phyloP scores from a whole-genome alignment of 2,888 invertebrate genomes.

The Phyto melanocephala region DNA sequence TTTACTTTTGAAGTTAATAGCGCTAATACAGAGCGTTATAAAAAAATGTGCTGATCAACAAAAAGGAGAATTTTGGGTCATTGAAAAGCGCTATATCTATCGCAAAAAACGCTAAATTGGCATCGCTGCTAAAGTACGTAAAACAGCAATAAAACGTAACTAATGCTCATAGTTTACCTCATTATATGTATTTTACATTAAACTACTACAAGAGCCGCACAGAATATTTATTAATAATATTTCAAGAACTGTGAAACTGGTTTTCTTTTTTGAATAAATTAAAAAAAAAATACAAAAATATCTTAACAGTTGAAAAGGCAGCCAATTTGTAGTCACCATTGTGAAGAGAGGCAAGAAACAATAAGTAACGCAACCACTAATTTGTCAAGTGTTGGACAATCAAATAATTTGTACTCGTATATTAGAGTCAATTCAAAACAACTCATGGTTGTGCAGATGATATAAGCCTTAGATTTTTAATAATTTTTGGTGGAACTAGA shows the following conservation, averaged over 20 bases:
- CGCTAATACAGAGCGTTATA: too few species aligned
- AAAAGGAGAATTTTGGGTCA: too few species aligned
- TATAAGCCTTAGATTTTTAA: too few species aligned
- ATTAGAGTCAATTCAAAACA: background rate
- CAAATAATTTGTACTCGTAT: slow-evolving; percentile 1
- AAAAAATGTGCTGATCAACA: too few species aligned
- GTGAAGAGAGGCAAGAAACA: background rate
- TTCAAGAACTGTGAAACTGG: slow-evolving; percentile 9
- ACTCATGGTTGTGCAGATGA: background rate
- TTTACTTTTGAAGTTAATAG: too few species aligned
- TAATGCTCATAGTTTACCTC: slow-evolving; percentile 17
- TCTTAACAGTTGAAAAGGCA: slow-evolving; percentile 40
- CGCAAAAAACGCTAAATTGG: too few species aligned
- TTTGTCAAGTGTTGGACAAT: slow-evolving; percentile 64
- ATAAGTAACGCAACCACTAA: slow-evolving; percentile 55
- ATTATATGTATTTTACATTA: background rate
- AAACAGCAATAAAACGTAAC: background rate
- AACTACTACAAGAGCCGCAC: background rate
- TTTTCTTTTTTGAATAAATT: background rate
- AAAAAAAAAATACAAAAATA: too few species aligned
- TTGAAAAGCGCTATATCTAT: too few species aligned
- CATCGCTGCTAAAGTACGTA: too few species aligned
- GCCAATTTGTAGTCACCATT: slow-evolving; percentile 36
- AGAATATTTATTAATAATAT: background rate
- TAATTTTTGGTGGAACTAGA: background rate